Evolutionary conservation across 2,113 vertebrate species (phyloP).

Genomic region (Burhinus oedicnemus): DNA sequence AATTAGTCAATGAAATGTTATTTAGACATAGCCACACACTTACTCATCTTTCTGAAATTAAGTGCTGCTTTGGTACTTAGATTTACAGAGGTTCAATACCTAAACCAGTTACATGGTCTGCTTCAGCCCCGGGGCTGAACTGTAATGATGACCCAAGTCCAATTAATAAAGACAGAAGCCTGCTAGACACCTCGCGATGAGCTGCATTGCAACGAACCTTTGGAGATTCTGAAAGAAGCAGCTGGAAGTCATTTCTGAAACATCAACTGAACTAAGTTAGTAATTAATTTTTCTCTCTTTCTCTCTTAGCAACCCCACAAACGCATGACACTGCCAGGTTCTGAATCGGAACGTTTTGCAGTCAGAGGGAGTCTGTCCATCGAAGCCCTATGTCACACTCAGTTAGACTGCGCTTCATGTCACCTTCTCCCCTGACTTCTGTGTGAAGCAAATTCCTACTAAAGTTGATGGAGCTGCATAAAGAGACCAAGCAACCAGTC

Average conservation of each 20-base stretch:
- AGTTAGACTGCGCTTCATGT: neutral
- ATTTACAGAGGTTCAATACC: neutral
- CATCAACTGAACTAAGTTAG: neutral
- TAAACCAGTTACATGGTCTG: neutral
- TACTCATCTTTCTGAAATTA: neutral
- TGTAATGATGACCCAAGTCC: neutral
- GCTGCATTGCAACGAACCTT: neutral
- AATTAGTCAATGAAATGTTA: neutral
- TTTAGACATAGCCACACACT: neutral
- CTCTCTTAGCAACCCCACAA: neutral
- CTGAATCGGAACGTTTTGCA: neutral
- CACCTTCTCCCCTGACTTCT: neutral
- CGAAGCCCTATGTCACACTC: neutral
- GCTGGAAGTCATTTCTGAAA: neutral
- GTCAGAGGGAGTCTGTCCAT: neutral
- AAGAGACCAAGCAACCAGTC: neutral
- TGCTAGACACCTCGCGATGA: neutral
- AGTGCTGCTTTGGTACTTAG: neutral
- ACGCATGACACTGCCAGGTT: rapidly evolving
- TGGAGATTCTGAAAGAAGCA: neutral
- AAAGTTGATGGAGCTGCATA: neutral
- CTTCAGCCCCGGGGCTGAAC: neutral
- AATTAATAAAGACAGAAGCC: slow-evolving; percentile 12
- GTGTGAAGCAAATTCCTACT: neutral
- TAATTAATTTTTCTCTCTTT: neutral